Conservation (phyloP, 2,113 vertebrate genomes). For the Balaeniceps rex region DNA sequence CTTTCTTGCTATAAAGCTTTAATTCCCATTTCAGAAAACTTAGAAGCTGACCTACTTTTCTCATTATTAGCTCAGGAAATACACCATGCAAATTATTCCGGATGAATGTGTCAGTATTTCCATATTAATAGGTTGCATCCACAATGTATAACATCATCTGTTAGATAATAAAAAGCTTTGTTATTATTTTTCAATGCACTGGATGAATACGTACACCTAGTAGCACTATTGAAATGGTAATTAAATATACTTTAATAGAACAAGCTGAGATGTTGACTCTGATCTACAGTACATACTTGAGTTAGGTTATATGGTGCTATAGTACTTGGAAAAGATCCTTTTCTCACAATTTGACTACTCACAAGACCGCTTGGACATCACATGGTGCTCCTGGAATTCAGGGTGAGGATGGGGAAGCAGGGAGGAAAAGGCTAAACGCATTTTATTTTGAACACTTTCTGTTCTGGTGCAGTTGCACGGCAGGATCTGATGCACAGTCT, state of each 20-base stretch:
- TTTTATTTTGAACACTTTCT: not conserved
- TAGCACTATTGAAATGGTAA: not conserved
- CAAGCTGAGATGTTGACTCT: not conserved
- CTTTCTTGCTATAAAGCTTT: not conserved
- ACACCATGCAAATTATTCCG: not conserved
- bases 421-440: not conserved
- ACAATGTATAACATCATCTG: not conserved
- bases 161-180: not conserved
- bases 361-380: not conserved
- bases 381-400: not conserved
- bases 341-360: not conserved
- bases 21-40: not conserved
- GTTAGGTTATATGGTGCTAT: not conserved
- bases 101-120: not conserved
- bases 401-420: not conserved
- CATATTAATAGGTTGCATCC: not conserved
- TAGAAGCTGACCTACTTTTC: constrained; percentile 18
- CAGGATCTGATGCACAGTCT: not conserved
- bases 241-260: not conserved
- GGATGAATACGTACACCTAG: not conserved
- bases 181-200: not conserved
- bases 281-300: not conserved
- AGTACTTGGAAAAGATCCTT: not conserved
- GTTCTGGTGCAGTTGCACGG: not conserved
- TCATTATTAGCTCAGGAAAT: constrained; percentile 18